phyloP scores from a whole-genome alignment of 2,797 vertebrate genomes.

The Propithecus deckenii region DNA sequence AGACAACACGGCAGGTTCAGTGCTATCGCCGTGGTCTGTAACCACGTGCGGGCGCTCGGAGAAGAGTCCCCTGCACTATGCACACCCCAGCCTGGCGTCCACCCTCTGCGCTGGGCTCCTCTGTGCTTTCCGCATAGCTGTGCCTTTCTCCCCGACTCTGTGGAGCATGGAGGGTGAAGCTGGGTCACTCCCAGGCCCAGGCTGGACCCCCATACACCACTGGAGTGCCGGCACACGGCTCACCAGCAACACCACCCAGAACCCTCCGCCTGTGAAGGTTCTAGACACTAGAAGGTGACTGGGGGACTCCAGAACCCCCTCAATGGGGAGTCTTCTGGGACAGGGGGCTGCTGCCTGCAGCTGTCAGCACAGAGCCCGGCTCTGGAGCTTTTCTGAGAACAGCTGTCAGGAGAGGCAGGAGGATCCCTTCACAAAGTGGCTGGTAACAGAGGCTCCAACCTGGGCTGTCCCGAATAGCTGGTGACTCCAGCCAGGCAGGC shows the following conservation, averaged over 20 bases:
- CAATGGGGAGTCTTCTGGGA: background rate
- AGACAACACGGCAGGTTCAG: rapidly evolving
- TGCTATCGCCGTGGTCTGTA: rapidly evolving
- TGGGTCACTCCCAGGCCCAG: rapidly evolving
- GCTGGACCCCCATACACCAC: rapidly evolving
- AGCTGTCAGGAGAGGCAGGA: background rate
- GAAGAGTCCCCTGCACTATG: background rate
- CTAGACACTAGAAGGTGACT: background rate
- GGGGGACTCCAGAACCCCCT: background rate
- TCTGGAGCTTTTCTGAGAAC: background rate
- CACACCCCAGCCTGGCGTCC: rapidly evolving
- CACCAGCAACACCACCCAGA: background rate
- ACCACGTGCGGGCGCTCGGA: background rate
- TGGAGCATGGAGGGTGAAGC: rapidly evolving
- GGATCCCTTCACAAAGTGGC: background rate
- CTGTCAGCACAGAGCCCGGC: background rate
- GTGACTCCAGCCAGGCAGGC: background rate
- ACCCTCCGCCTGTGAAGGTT: background rate
- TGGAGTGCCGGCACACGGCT: background rate
- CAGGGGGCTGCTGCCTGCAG: background rate
- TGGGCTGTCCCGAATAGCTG: background rate
- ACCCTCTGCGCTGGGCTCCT: background rate
- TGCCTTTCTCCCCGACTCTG: background rate
- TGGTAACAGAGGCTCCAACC: background rate
- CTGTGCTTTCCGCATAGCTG: background rate